Base-by-base conservation (phyloP, 2,797 vertebrate genomes). In the Oceanodroma leucorhoa region DNA sequence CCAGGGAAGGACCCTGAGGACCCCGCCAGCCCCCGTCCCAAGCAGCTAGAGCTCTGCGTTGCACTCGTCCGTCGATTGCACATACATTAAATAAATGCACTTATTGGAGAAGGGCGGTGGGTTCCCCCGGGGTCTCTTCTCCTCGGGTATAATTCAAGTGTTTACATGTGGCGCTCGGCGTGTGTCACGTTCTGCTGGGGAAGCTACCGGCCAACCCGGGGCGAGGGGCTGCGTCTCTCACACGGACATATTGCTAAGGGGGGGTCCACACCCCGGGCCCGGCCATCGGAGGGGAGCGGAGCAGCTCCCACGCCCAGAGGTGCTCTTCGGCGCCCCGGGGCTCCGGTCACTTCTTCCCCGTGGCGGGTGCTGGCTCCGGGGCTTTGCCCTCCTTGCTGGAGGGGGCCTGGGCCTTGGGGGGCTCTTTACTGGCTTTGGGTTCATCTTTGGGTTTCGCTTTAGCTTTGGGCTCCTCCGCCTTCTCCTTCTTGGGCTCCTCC, bases 41-140 rank as follows among this genome's bases (percentile, higher is more conserved):
- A 97, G 97, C 97, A 92, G 95, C 95, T 90, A 76, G 77, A 90
- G 96, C 96, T 96, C 97, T 97, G 96, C 94, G 57, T 94, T 95
- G 97, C 91, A 13, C 94, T 85, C 87, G 40, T 82, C 97, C 94
- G 70, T 95, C 94, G 30, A 46, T 96, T 97, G 97, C 96, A 97
- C 97, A 61, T 90, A 96, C 87, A 66, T 94, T 93, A 95, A 97
- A 98, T 98, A 98, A 99, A 99, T 99, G 98, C 98, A 99, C 99
- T 99, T 99, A 97, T 96, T 97, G 97, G 97, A 97, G 87, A 86
- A 91, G 97, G 97, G 97, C 73, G 55, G 95, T 10, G 24, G 85
- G 81, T 69, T 46, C 55, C 90, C 94, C 32, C 5, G 34, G 87
- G 73, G 48, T 46, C 55, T 80, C 75, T 64, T 95, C 92, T 90